Percentiles rank a stretch among this genome's conserved stretches.
Conservation (phyloP, 2,797 vertebrate genomes). For the Morus bassanus region DNA sequence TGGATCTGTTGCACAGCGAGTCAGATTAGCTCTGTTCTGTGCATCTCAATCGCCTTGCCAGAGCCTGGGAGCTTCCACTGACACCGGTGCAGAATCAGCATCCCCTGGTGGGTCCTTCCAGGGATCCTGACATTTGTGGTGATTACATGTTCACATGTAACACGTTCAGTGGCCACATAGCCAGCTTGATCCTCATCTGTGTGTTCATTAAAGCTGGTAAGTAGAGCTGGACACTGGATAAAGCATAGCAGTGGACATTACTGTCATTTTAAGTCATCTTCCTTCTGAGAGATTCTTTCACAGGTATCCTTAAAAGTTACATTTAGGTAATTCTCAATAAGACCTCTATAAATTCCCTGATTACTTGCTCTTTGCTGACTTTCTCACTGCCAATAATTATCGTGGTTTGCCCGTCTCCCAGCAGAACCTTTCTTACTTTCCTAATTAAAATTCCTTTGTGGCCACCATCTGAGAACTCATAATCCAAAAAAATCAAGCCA, state of each 20-base stretch:
- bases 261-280: not conserved
- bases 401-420: constrained; percentile 1
- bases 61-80: not conserved
- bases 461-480: constrained; percentile 4
- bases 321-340: not conserved
- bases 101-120: not conserved
- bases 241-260: not conserved
- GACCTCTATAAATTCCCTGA: not conserved
- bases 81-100: not conserved
- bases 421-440: constrained; percentile 26
- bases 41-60: not conserved
- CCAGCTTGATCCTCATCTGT: not conserved
- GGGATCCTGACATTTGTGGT: not conserved
- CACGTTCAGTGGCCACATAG: not conserved
- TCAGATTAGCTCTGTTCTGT: not conserved
- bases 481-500: constrained; percentile 28
- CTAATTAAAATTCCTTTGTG: constrained; percentile 63
- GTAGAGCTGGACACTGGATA: not conserved
- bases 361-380: constrained; percentile 13
- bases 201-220: not conserved
- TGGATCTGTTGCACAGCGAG: not conserved
- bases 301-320: not conserved
- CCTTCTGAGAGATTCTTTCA: not conserved
- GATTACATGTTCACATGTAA: not conserved
- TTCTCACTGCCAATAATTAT: constrained; percentile 31